Percentiles rank a stretch among this genome's conserved stretches.
Evolutionary conservation across 1,140 invertebrate genomes (phyloP).

Genomic region (Drosophila repletoides): DNA sequence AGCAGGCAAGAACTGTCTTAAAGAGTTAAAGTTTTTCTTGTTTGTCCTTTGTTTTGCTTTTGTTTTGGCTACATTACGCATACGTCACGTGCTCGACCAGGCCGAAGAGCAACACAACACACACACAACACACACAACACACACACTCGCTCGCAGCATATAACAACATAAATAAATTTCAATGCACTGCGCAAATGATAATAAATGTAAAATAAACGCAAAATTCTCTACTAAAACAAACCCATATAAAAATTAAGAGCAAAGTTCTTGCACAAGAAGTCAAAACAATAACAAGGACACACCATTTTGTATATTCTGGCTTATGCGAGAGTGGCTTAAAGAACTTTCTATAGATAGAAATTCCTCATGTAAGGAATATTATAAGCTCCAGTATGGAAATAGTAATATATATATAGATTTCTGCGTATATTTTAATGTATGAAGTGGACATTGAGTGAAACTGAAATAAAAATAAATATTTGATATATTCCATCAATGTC

Average conservation of each 20-base stretch:
- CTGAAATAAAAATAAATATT: too few relatives aligned
- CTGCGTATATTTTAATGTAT: too few relatives aligned
- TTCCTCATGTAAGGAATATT: too few relatives aligned
- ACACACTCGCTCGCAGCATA: slow-evolving; percentile 27
- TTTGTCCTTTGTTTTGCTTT: too few relatives aligned
- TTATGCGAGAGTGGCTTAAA: slow-evolving; percentile 31
- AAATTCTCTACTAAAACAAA: slow-evolving; percentile 52
- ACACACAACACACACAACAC: slow-evolving; percentile 54
- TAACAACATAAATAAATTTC: slow-evolving; percentile 71
- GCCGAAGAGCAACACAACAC: slow-evolving; percentile 31
- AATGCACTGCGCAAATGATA: slow-evolving; percentile 75
- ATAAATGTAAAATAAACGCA: slow-evolving; percentile 78
- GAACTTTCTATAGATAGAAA: background rate
- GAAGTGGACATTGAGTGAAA: too few relatives aligned
- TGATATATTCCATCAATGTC: too few relatives aligned
- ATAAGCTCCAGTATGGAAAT: too few relatives aligned
- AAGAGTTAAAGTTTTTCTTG: slow-evolving; percentile 64
- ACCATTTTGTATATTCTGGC: slow-evolving; percentile 42
- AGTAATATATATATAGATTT: too few relatives aligned
- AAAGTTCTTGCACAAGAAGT: slow-evolving; percentile 74
- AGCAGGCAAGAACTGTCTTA: slow-evolving; percentile 14
- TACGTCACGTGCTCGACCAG: slow-evolving; percentile 45
- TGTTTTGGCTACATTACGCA: slow-evolving; percentile 29
- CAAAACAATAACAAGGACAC: slow-evolving; percentile 77
- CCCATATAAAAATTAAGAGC: slow-evolving; percentile 67